Base-by-base conservation (phyloP, 2,113 vertebrate species). In the Stictonetta naevosa region DNA sequence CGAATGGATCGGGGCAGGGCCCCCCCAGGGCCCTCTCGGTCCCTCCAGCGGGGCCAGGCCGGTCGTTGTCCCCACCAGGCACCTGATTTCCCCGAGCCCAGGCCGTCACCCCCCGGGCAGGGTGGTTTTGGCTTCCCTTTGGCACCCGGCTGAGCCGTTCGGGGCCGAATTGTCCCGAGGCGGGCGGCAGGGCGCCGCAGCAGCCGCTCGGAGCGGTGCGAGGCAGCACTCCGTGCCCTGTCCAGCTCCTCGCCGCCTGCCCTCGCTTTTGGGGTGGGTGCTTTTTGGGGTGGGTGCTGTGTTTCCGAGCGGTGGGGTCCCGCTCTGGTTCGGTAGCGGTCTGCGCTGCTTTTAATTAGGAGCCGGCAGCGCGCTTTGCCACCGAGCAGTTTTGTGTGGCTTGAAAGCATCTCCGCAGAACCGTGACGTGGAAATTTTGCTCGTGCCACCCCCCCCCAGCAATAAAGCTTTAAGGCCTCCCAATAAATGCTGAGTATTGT, bases 301-400 rank as follows among this genome's bases (percentile, higher is more conserved):
- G 22, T 73, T 72, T 90, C 92, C 86, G 91, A 91, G 79, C 60
- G 67, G 81, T 62, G 33, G 59, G 91, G 90, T 95, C 91, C 66
- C 71, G 16, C 17, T 75, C 91, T 78, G 67, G 88, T 95, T 92
- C 83, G 59, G 78, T 89, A 86, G 74, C 62, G 22, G n/a, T 44
- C 75, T 93, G 93, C 59, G 90, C 95, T 94, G 96, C 96, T 89
- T 93, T 91, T 93, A 87, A 86, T 96, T 97, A 92, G 62, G 78
- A 91, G 83, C 62, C 96, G 76, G 60, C 90, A 75, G 91, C 79
- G 95, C 90, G 10, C 88, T 93, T 92, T 91, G 84, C 71, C 71
- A 50, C 71, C 60, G 46, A 86, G 53, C 66, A 67, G 62, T 69
- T 83, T 6, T 62, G 69, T 25, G 55, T 18, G 22, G 40, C 90